Evolutionary conservation across 2,113 vertebrate genomes (phyloP).

Genomic region (Mohoua ochrocephala): DNA sequence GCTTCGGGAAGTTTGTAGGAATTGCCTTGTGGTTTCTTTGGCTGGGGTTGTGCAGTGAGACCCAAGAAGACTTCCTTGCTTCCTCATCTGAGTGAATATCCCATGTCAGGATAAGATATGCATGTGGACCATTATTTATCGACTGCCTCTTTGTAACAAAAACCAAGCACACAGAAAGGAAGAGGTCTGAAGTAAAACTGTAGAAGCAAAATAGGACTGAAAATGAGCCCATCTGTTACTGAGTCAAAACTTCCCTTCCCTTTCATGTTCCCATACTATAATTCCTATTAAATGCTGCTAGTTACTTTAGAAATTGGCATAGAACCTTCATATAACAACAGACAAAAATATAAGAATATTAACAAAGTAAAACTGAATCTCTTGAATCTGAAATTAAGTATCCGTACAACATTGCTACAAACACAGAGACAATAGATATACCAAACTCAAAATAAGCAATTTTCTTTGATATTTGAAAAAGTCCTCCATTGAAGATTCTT

Average conservation of each 20-base stretch:
- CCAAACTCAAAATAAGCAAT: background rate
- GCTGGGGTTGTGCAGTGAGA: background rate
- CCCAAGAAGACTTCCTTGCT: background rate
- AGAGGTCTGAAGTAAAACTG: background rate
- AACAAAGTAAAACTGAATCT: background rate
- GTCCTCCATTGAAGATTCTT: background rate
- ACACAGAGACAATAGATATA: background rate
- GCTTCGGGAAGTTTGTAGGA: background rate
- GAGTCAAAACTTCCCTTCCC: background rate
- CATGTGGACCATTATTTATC: background rate
- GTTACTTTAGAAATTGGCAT: background rate
- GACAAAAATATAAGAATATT: background rate
- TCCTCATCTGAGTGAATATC: background rate
- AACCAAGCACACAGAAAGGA: rapidly evolving
- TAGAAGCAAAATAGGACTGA: background rate
- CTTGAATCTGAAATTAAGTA: background rate
- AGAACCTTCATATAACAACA: background rate
- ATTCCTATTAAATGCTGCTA: background rate
- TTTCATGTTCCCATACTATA: background rate
- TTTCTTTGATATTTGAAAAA: background rate
- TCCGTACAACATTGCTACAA: background rate
- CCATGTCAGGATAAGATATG: background rate
- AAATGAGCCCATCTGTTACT: background rate
- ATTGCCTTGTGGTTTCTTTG: background rate
- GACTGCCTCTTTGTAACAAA: background rate